Conservation (phyloP, 2,888 invertebrate species). For the Nomada ferruginata region DNA sequence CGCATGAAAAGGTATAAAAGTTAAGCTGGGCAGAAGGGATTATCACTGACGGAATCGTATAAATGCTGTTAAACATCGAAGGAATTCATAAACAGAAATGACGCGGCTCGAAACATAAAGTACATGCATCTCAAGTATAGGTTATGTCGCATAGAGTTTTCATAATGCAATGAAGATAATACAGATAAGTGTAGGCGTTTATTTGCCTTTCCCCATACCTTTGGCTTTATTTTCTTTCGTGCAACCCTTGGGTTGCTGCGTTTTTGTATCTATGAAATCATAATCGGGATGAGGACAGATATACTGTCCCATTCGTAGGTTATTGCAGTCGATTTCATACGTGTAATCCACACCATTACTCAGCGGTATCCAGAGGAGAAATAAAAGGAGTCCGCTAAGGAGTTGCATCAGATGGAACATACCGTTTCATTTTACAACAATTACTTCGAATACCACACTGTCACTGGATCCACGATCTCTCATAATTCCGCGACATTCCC, state of each 20-base stretch:
- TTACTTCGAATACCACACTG: slow-evolving; percentile 48
- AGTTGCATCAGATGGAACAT: slow-evolving; percentile 67
- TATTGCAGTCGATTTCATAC: slow-evolving; percentile 88
- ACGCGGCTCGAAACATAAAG: too few relatives aligned
- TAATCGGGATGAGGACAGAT: slow-evolving; percentile 92
- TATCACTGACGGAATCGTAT: too few relatives aligned
- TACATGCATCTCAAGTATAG: slow-evolving; percentile 13
- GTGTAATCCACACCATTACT: slow-evolving; percentile 71
- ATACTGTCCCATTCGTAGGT: slow-evolving; percentile 91
- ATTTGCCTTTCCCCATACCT: slow-evolving; percentile 85
- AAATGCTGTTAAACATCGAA: too few relatives aligned
- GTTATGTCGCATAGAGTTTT: slow-evolving; percentile 31
- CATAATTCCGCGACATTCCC: slow-evolving; percentile 24
- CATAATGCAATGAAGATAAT: not conserved
- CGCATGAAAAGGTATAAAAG: too few relatives aligned
- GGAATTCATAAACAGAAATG: too few relatives aligned
- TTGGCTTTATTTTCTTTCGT: slow-evolving; percentile 91
- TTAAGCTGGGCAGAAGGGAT: too few relatives aligned
- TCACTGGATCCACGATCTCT: slow-evolving; percentile 42
- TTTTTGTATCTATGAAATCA: slow-evolving; percentile 92
- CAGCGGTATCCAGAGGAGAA: slow-evolving; percentile 64
- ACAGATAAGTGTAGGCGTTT: slow-evolving; percentile 5
- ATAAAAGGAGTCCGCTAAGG: slow-evolving; percentile 67
- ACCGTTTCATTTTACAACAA: slow-evolving; percentile 69
- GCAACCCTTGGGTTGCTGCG: slow-evolving; percentile 94